Base-by-base conservation (phyloP, 2,113 vertebrate genomes). In the Australoheros scitulus region DNA sequence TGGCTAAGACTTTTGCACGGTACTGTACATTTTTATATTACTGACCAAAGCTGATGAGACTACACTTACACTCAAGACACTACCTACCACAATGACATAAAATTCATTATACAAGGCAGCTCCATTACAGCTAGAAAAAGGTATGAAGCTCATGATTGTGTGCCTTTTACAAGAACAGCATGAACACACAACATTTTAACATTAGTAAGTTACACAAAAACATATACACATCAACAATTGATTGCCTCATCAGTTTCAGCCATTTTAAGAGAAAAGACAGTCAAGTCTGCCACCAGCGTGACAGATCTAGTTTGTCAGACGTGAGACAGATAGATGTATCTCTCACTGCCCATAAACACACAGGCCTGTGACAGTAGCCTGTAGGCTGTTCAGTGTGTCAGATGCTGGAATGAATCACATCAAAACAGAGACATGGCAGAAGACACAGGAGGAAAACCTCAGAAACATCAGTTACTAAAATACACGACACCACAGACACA, bases 391-490 rank as follows among this genome's bases (percentile, higher is more conserved):
- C 84, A 79, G 82, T 86, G 84, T 90, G 91, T 85, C 81, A 93
- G 79, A 88, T 86, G 93, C 90, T 92, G 32, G 32, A 92, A 83
- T 88, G 88, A 92, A 94, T 94, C 85, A 91, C 80, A 90, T 93
- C 92, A 92, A 64, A 89, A 89, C 75, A 80, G 20, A 90, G 83
- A 87, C 76, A 56, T 60, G 85, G 90, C 80, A 88, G 86, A 89
- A 89, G 91, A 91, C 74, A 63, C 78, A 80, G 64, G 78, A 81
- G 57, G 81, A 91, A 89, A 76, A 80, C 64, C 60, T 80, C 56
- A 24, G 65, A 90, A 90, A 87, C 82, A 90, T 84, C 63, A 76
- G 76, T 90, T 77, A 58, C 61, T 77, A 61, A 89, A 87, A 88
- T 43, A 47, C 58, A 82, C n/a, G 47, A 26, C 74, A 76, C 70